Evolutionary conservation across 2,113 vertebrate genomes (phyloP), one percentile per base, ranked within the genome.

Genomic region (Cololabis saira): DNA sequence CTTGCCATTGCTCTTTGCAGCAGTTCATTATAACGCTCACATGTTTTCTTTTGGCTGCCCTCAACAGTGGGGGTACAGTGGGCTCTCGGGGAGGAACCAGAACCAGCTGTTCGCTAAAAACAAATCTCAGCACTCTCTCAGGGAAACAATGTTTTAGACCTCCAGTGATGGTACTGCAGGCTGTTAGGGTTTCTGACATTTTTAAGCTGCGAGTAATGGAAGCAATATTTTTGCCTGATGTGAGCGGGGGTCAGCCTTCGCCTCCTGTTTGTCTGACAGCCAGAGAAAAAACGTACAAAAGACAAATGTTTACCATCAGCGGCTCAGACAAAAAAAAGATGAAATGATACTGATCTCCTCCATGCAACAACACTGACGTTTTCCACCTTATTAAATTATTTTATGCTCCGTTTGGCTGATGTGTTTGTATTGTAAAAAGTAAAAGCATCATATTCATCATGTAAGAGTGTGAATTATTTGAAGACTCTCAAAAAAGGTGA

Each of bases 91-190:
- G 42, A 24, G 65, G 79, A 88, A 90, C 65, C 86, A 88, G 74
- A 89, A 90, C 86, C 90, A 90, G 90, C 88, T 91, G 88, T 84
- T 83, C 73, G 0, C 57, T 78, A 78, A 83, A 89, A 87, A 78
- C 76, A 86, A 74, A 80, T 78, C 58, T 63, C 67, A 68, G 22
- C 55, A 53, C n/a, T n/a, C n/a, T n/a, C n/a, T n/a, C 65, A 80
- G 52, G 65, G 75, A 80, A 82, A 81, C 83, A 67, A 84, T 71
- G 67, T 69, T 40, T 78, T 60, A 58, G 75, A 80, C 72, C 83
- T 78, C 81, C 79, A 63, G 59, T 52, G 61, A 84, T 72, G 64
- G 61, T 63, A 45, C 72, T 69, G 76, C 67, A 79, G 68, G 76
- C 84, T 72, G 81, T 78, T 71, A 73, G 53, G 22, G 41, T 43